Evolutionary conservation across 2,888 invertebrate species (phyloP).

Genomic region (Glaucopsyche alexis): DNA sequence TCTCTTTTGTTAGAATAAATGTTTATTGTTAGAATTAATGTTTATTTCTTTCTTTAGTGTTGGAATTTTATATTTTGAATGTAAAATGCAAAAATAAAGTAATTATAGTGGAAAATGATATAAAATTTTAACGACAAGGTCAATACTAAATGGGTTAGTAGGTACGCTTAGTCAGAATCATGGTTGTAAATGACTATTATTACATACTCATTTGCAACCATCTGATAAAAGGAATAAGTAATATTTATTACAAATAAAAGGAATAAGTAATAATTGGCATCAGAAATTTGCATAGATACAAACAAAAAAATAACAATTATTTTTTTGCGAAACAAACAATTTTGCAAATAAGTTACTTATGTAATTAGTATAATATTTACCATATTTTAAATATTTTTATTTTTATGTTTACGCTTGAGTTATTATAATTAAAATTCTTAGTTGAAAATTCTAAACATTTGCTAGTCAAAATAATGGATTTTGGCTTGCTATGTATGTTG

Average conservation of each 20-base stretch:
- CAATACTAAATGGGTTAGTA: no score
- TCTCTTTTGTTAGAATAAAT: neutral
- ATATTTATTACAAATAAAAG: no score
- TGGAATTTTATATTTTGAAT: no score
- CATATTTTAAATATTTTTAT: neutral
- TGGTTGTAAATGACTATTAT: no score
- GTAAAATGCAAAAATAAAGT: no score
- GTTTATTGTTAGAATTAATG: neutral
- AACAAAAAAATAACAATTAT: neutral
- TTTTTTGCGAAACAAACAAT: neutral
- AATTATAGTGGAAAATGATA: no score
- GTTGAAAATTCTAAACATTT: slow-evolving; percentile 4
- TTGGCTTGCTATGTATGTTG: neutral
- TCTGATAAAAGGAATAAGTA: no score
- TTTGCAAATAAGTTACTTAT: neutral
- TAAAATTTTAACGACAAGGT: no score
- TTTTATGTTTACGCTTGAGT: slow-evolving; percentile 9
- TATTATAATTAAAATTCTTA: slow-evolving; percentile 1
- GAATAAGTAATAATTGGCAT: no score
- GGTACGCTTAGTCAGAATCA: no score
- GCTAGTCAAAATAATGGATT: slow-evolving; percentile 4
- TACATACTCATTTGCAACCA: no score
- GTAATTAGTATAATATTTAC: neutral
- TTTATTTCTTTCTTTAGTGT: neutral
- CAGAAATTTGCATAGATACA: neutral